Conservation (phyloP, 2,113 vertebrate genomes). For the Triplophysa rosa region DNA sequence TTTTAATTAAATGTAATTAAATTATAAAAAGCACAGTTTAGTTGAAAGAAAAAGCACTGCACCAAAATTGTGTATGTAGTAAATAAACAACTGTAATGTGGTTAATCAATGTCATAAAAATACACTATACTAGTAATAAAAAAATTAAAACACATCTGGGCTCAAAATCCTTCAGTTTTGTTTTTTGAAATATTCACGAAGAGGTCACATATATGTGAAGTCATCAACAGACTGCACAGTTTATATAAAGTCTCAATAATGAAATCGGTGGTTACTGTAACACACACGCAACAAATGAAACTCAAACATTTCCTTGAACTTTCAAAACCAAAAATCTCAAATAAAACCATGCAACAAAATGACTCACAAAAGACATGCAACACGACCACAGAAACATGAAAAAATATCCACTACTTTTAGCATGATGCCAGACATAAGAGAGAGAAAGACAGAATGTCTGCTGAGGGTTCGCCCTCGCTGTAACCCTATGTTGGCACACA, state of each 20-base stretch:
- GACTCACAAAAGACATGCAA: neutral
- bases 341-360: neutral
- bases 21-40: too few relatives aligned
- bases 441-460: neutral
- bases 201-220: too few relatives aligned
- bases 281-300: neutral
- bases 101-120: too few relatives aligned
- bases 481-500: constrained; percentile 24
- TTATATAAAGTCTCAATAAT: neutral
- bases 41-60: too few relatives aligned
- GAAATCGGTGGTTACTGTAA: neutral
- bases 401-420: neutral
- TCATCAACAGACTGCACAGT: neutral
- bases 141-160: too few relatives aligned
- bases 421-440: neutral
- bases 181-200: too few relatives aligned
- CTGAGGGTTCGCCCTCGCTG: neutral
- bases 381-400: neutral
- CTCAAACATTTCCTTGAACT: neutral
- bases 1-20: too few relatives aligned
- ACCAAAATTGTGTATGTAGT: too few relatives aligned
- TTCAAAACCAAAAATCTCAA: neutral
- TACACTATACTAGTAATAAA: too few relatives aligned
- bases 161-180: too few relatives aligned
- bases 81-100: too few relatives aligned